Percentiles rank a stretch among this genome's conserved stretches.
phyloP scores from a whole-genome alignment of 2,113 vertebrate genomes.

The Petaurus breviceps region DNA sequence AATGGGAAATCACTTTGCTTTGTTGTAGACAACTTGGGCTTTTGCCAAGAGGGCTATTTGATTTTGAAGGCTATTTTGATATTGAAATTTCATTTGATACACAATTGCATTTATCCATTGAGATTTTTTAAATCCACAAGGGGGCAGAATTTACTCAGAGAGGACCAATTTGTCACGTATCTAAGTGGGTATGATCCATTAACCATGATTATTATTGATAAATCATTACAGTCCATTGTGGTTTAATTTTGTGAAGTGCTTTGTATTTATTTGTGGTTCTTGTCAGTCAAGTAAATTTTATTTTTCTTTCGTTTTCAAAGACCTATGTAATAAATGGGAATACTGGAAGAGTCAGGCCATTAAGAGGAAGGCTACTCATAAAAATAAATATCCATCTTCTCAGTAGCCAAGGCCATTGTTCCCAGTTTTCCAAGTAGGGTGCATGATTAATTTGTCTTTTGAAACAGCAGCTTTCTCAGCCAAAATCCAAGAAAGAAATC shows the following conservation, averaged over 20 bases:
- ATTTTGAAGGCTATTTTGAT: neutral
- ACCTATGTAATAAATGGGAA: neutral
- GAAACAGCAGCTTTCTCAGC: neutral
- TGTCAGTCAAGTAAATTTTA: neutral
- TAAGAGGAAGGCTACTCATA: conserved; percentile 24
- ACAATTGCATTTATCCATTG: neutral
- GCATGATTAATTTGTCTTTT: conserved; percentile 20
- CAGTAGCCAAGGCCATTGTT: conserved; percentile 28
- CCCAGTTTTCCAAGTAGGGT: conserved; percentile 25
- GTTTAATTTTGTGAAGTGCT: conserved; percentile 10
- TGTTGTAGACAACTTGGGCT: neutral
- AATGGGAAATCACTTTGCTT: conserved; percentile 1
- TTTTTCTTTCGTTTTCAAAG: conserved; percentile 15
- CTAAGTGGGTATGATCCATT: neutral
- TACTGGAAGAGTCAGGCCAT: conserved; percentile 1
- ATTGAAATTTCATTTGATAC: neutral
- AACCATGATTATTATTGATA: conserved; percentile 22
- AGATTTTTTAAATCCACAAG: conserved; percentile 49
- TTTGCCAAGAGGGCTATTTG: neutral
- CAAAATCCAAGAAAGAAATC: conserved; percentile 16
- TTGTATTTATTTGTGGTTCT: conserved; percentile 14
- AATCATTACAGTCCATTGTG: conserved; percentile 16
- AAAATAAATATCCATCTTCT: conserved; percentile 45
- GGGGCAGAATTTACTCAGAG: conserved; percentile 69
- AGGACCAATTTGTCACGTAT: neutral